phyloP scores from a whole-genome alignment of 2,888 invertebrate genomes.

The Cephonodes hylas region DNA sequence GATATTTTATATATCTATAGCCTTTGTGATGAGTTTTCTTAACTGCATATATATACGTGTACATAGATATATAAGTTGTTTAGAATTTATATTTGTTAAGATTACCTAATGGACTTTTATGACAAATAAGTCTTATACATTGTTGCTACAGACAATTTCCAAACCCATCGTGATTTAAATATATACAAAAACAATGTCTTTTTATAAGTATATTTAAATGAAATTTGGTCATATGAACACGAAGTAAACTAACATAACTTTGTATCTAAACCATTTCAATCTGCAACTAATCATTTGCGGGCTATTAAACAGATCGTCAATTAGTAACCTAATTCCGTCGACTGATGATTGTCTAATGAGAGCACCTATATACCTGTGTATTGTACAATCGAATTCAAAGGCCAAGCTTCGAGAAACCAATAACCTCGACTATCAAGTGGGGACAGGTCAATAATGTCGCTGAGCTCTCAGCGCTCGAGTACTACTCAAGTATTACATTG shows the following conservation, averaged over 20 bases:
- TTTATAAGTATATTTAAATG: not conserved
- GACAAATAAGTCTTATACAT: no score
- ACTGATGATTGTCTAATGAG: not conserved
- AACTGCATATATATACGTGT: no score
- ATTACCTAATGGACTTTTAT: no score
- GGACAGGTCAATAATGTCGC: not conserved
- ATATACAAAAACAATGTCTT: no score
- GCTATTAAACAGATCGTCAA: not conserved
- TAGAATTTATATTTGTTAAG: no score
- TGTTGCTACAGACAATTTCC: no score
- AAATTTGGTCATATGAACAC: not conserved
- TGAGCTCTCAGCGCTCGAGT: not conserved
- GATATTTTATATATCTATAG: no score
- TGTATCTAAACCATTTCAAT: not conserved
- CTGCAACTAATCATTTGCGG: not conserved
- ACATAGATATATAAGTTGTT: no score
- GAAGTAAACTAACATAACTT: not conserved
- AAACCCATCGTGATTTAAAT: no score
- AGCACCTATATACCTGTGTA: not conserved
- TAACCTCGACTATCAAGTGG: constrained; percentile 8
- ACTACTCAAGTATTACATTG: not conserved
- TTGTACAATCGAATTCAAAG: not conserved
- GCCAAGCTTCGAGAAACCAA: constrained; percentile 11
- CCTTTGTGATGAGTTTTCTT: no score
- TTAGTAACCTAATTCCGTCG: not conserved